Conservation (phyloP, 2,888 invertebrate species). For the Hemistola chrysoprasaria region DNA sequence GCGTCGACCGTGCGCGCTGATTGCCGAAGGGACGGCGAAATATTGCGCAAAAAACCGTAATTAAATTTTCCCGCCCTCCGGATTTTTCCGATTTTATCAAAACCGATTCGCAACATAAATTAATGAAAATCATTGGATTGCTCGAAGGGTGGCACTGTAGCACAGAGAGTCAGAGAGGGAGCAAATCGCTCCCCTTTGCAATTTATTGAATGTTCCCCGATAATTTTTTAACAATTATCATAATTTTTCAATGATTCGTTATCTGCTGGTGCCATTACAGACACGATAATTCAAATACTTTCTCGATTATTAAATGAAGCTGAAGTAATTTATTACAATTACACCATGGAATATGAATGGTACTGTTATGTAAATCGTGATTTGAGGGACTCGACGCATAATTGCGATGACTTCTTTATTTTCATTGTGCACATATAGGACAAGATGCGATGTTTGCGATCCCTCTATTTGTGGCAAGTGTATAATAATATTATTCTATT, state of each 20-base stretch:
- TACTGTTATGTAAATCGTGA: slow-evolving; percentile 15
- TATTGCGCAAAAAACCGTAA: slow-evolving; percentile 25
- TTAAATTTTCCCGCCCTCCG: slow-evolving; percentile 29
- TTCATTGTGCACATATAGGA: too few relatives aligned
- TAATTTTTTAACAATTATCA: slow-evolving; percentile 64
- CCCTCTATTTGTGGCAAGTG: too few relatives aligned
- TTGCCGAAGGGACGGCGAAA: slow-evolving; percentile 21
- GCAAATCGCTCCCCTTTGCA: slow-evolving; percentile 39
- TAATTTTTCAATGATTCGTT: slow-evolving; percentile 72
- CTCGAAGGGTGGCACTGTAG: slow-evolving; percentile 22
- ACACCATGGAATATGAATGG: neutral
- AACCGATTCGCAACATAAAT: slow-evolving; percentile 51
- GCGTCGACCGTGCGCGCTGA: slow-evolving; percentile 8
- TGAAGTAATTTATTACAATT: slow-evolving; percentile 12
- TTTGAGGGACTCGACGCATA: slow-evolving; percentile 1
- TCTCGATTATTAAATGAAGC: slow-evolving; percentile 20
- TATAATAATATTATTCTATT: too few relatives aligned
- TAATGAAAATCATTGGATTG: slow-evolving; percentile 44
- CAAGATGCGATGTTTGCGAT: too few relatives aligned
- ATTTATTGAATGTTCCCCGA: slow-evolving; percentile 52
- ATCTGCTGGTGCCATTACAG: slow-evolving; percentile 42
- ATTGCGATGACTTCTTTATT: too few relatives aligned
- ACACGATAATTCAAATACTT: slow-evolving; percentile 29
- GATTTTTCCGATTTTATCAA: slow-evolving; percentile 43
- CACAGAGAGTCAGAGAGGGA: slow-evolving; percentile 21